A percentile compares a stretch with the other conserved stretches of the same genome.
Conservation (phyloP, 2,113 vertebrate genomes). For the Xyrauchen texanus region DNA sequence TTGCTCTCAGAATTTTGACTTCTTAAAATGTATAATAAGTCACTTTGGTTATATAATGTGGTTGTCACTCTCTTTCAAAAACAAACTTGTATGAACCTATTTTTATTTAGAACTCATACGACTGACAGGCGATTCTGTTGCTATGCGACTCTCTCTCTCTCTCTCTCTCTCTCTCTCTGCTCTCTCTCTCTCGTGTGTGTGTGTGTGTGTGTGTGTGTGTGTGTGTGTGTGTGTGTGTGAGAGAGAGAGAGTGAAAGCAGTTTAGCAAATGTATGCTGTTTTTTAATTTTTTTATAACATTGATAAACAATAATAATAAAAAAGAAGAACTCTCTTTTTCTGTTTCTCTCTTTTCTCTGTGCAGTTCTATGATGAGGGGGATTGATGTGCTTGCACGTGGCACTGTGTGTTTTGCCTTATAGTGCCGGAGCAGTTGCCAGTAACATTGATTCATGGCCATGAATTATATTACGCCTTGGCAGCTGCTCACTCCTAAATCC, state of each 20-base stretch:
- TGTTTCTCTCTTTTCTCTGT: slow-evolving; percentile 13
- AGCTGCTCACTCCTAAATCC: slow-evolving; percentile 76
- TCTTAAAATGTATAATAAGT: too few species aligned
- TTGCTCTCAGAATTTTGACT: too few species aligned
- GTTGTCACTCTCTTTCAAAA: too few species aligned
- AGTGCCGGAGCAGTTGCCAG: slow-evolving; percentile 69
- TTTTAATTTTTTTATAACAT: slow-evolving; percentile 24
- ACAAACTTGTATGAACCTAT: too few species aligned
- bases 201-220: too few species aligned
- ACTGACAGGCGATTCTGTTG: too few species aligned
- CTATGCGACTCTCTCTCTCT: too few species aligned
- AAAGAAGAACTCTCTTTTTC: background rate
- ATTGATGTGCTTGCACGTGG: slow-evolving; percentile 75
- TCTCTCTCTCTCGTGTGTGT: background rate
- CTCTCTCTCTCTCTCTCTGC: background rate
- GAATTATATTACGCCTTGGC: slow-evolving; percentile 79
- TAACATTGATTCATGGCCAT: slow-evolving; percentile 78
- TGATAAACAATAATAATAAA: slow-evolving; percentile 6
- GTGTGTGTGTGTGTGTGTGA: too few species aligned
- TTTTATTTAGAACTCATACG: too few species aligned
- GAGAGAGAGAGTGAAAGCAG: background rate
- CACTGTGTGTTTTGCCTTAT: slow-evolving; percentile 70
- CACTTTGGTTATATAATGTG: too few species aligned
- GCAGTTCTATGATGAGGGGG: slow-evolving; percentile 57
- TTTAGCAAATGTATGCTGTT: background rate